Base-by-base conservation (phyloP, 2,113 vertebrate genomes). In the Coreoperca whiteheadi region DNA sequence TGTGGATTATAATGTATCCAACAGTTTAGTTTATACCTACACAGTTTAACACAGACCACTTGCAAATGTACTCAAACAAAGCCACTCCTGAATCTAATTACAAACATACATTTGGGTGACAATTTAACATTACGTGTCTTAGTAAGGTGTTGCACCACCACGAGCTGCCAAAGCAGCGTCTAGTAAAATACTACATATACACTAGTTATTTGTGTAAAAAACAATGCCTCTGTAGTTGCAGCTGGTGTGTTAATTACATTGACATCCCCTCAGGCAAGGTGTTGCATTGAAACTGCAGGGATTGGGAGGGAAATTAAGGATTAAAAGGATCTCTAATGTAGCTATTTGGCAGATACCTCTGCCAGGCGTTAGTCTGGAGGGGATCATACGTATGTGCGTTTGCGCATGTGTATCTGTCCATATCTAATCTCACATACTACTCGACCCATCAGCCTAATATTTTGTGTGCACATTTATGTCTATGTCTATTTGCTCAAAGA, bases 211-310 rank as follows among this genome's bases (percentile, higher is more conserved):
- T 72, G n/a, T 81, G 74, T 83, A 50, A 37, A 50, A 37, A 71
- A 71, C 67, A 82, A 41, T 51, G 71, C 43, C 68, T 57, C 30
- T 77, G 68, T 39, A 69, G 77, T 28, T 90, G 77, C 75, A 84
- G 81, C 75, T 76, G 72, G 60, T 68, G 78, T 82, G 72, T 86
- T 90, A 90, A 92, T 90, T 81, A 80, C 78, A 87, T 34, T 61
- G 63, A 79, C 78, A 74, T 77, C 81, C 79, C 80, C 53, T 73
- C 75, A 39, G 85, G 68, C 79, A 23, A 78, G 75, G 76, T 75
- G 75, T 56, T 74, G 57, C 70, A 77, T 70, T 32, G 16, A 85
- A 84, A 80, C 56, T 15, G 39, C 69, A 43, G 60, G 59, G 64
- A 77, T 51, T 65, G 80, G 30, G 48, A 25, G 75, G 57, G 72